Evolutionary conservation across 1,140 invertebrate species (phyloP).

Genomic region (Panagrolaimus sp.): DNA sequence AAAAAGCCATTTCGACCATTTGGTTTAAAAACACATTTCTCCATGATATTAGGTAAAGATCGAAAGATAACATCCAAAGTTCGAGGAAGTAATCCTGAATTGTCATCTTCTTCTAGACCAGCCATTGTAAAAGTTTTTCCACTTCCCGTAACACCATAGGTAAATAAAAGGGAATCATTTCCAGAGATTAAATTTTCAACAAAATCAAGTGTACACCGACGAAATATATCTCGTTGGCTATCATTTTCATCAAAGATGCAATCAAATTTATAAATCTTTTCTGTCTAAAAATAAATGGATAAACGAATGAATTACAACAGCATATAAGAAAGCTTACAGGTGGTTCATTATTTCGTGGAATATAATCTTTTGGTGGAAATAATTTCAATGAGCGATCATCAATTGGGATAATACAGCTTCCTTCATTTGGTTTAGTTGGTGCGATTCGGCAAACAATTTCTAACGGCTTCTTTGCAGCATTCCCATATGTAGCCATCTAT

Average conservation of each 20-base stretch:
- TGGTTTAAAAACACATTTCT: slow-evolving; percentile 50
- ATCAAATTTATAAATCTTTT: slow-evolving; percentile 63
- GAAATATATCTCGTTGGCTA: slow-evolving; percentile 78
- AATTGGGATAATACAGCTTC: slow-evolving; percentile 30
- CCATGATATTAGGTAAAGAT: slow-evolving; percentile 27
- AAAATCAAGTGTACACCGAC: slow-evolving; percentile 76
- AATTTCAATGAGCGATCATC: slow-evolving; percentile 39
- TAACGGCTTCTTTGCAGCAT: background rate
- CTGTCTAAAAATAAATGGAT: slow-evolving; percentile 35
- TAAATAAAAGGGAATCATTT: slow-evolving; percentile 69
- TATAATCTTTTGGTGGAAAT: slow-evolving; percentile 25
- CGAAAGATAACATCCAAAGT: slow-evolving; percentile 55
- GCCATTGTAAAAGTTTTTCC: slow-evolving; percentile 49
- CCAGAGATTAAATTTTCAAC: slow-evolving; percentile 68
- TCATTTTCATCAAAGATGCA: slow-evolving; percentile 75
- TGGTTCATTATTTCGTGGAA: slow-evolving; percentile 30
- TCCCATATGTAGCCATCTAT: background rate
- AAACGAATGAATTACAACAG: background rate
- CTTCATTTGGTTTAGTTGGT: slow-evolving; percentile 22
- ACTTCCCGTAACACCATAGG: slow-evolving; percentile 48
- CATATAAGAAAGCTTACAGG: slow-evolving; percentile 31
- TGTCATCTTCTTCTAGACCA: slow-evolving; percentile 28
- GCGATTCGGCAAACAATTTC: slow-evolving; percentile 44
- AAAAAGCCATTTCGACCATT: slow-evolving; percentile 46
- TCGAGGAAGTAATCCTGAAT: slow-evolving; percentile 44